Evolutionary conservation across 2,113 vertebrate species (phyloP).

Genomic region (Pteruthius melanotis): DNA sequence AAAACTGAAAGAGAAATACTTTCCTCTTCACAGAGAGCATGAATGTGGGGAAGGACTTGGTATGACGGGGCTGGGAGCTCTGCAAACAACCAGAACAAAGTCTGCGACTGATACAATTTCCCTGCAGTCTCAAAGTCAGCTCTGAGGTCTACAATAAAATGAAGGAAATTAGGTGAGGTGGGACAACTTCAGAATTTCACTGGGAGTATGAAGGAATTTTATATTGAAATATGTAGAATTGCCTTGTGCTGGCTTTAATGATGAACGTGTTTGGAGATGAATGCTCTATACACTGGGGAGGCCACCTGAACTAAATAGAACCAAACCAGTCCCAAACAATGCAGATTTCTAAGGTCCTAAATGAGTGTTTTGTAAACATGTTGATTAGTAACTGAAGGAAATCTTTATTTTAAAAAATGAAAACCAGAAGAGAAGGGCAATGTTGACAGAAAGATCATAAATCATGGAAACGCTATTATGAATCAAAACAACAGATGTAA

Average conservation of each 20-base stretch:
- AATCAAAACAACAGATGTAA: slow-evolving; percentile 32
- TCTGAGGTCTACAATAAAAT: background rate
- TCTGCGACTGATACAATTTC: background rate
- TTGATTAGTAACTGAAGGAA: background rate
- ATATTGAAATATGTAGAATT: background rate
- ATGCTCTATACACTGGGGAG: background rate
- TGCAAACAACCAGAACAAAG: slow-evolving; percentile 13
- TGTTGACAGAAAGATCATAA: background rate
- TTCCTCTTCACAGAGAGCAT: background rate
- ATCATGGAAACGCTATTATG: background rate
- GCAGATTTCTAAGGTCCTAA: background rate
- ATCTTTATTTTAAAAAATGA: background rate
- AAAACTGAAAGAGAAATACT: background rate
- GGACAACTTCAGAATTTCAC: background rate
- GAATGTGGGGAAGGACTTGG: background rate
- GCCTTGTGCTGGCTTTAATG: background rate
- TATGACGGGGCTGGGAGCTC: background rate
- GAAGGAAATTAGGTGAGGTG: background rate
- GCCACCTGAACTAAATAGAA: background rate
- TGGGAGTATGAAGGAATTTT: background rate
- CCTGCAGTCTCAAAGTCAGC: background rate
- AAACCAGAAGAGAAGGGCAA: background rate
- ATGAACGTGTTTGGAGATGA: background rate
- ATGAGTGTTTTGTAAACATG: background rate
- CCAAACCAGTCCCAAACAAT: background rate